These are phyloP conservation scores for Atta texana DNA, from an alignment of 1,140 invertebrate genomes.

Conservation along the genomic window DNA sequence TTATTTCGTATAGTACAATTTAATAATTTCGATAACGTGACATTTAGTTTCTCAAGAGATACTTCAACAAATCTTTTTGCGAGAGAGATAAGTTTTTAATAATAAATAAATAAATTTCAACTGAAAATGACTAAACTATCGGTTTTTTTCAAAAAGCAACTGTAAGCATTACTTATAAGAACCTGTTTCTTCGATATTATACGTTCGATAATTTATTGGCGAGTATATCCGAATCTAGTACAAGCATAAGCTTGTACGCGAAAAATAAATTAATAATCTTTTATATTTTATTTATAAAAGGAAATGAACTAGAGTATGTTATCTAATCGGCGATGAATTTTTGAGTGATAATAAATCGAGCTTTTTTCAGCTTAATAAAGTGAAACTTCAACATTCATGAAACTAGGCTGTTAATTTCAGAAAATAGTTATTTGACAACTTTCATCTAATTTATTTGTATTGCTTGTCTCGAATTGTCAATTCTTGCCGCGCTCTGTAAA, in stretches of 20 bases:
- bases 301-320: not conserved
- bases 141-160: not conserved
- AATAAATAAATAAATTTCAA: conserved; percentile 19
- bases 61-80: not conserved
- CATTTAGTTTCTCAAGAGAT: not conserved
- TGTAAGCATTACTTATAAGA: not conserved
- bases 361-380: conserved; percentile 8
- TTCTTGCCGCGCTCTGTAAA: conserved; percentile 2
- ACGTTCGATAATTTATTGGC: not conserved
- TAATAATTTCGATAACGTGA: not conserved
- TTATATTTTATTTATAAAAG: not conserved
- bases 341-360: not conserved
- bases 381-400: not conserved
- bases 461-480: conserved; percentile 15
- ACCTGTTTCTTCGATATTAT: not conserved
- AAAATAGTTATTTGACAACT: not conserved
- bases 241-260: too few relatives aligned
- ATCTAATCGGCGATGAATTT: conserved; percentile 1
- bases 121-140: not conserved
- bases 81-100: not conserved
- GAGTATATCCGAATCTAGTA: not conserved
- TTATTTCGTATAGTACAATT: not conserved
- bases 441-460: not conserved
- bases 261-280: not conserved
- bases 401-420: not conserved